Conservation (phyloP, 1,140 invertebrate species). For the Euwallacea fornicatus region DNA sequence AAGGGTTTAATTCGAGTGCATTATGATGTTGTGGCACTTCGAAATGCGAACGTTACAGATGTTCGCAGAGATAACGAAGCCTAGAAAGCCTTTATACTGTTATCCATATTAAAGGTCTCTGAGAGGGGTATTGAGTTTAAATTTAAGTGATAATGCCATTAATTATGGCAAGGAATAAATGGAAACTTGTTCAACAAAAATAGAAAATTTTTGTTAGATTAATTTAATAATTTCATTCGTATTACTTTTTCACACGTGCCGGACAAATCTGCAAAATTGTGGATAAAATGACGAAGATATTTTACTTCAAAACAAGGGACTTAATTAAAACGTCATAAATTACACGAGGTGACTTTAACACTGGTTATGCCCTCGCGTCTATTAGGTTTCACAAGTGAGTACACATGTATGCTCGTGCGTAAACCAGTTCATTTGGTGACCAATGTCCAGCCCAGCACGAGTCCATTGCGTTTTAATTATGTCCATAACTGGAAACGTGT, state of each 20-base stretch:
- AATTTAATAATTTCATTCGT: too few species aligned
- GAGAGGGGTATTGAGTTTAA: too few species aligned
- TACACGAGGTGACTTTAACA: conserved; percentile 22
- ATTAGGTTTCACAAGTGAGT: conserved; percentile 39
- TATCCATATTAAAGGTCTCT: too few species aligned
- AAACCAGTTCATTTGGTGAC: conserved; percentile 42
- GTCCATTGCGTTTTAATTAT: conserved; percentile 46
- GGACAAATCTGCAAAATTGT: too few species aligned
- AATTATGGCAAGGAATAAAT: too few species aligned
- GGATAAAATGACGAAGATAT: too few species aligned
- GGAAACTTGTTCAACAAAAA: too few species aligned
- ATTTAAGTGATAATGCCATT: too few species aligned
- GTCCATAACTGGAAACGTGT: conserved; percentile 1
- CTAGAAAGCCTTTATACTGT: neutral
- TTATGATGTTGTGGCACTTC: conserved; percentile 30
- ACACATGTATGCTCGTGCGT: conserved; percentile 32
- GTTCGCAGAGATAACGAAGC: conserved; percentile 19
- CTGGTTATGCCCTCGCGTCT: conserved; percentile 17
- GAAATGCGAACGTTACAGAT: conserved; percentile 29
- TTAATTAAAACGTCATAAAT: conserved; percentile 39
- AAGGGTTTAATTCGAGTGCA: conserved; percentile 29
- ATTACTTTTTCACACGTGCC: too few species aligned
- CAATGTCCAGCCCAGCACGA: conserved; percentile 52
- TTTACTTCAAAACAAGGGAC: neutral
- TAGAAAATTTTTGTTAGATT: too few species aligned